A percentile compares a stretch with the other conserved stretches of the same genome.
Evolutionary conservation across 2,113 vertebrate species (phyloP).

Genomic region (Hirundichthys speculiger): DNA sequence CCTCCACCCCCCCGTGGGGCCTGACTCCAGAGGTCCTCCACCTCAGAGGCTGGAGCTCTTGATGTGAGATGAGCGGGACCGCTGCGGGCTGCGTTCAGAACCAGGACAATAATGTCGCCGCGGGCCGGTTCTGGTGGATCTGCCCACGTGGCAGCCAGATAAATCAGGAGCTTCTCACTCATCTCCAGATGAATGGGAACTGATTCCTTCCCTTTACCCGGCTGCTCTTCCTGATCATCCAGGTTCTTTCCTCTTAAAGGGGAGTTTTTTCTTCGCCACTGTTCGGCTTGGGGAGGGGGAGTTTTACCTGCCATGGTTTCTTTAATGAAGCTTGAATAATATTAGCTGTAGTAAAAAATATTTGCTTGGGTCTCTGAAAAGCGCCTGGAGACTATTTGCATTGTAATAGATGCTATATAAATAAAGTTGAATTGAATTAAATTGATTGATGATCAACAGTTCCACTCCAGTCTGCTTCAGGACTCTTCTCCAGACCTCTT

Average conservation of each 20-base stretch:
- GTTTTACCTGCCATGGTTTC: no score
- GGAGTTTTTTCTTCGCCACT: no score
- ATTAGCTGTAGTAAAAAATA: no score
- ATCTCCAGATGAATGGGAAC: slow-evolving; percentile 4
- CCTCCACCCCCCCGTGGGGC: neutral
- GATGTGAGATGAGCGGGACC: slow-evolving; percentile 1
- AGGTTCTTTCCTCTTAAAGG: no score
- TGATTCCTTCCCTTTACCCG: no score
- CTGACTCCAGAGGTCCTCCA: neutral
- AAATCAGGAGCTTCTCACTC: slow-evolving; percentile 32
- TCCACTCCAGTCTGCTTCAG: neutral
- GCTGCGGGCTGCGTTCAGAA: slow-evolving; percentile 1
- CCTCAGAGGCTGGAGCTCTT: neutral
- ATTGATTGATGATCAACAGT: slow-evolving; percentile 13
- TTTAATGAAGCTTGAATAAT: no score
- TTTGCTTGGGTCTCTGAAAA: no score
- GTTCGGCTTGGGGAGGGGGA: no score
- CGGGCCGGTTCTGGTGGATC: slow-evolving; percentile 1
- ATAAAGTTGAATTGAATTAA: no score
- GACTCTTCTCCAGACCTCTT: neutral
- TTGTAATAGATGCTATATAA: no score
- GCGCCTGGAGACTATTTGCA: no score
- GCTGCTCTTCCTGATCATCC: no score
- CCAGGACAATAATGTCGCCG: neutral
- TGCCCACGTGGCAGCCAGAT: slow-evolving; percentile 24